phyloP scores from a whole-genome alignment of 2,113 vertebrate genomes.

The Podarcis muralis region DNA sequence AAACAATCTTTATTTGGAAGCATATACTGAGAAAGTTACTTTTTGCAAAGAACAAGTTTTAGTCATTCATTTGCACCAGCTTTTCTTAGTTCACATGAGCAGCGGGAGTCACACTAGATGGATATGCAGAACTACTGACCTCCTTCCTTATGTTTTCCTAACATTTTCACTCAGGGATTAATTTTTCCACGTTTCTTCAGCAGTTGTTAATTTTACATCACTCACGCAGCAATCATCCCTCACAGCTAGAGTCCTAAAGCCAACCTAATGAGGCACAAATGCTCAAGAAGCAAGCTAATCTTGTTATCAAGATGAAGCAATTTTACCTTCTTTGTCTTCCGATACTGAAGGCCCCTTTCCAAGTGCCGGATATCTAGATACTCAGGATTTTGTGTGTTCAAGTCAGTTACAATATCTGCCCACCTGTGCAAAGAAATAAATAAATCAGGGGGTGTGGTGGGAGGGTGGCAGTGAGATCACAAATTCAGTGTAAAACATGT shows the following conservation, averaged over 20 bases:
- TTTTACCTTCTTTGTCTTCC: conserved; percentile 97
- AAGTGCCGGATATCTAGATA: conserved; percentile 96
- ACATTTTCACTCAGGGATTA: no score
- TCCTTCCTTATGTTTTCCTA: background rate
- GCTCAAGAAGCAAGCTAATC: background rate
- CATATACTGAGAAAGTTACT: background rate
- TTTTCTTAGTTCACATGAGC: background rate
- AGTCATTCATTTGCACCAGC: background rate
- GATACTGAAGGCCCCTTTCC: conserved; percentile 92
- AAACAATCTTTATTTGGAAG: background rate
- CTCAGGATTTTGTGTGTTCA: conserved; percentile 97
- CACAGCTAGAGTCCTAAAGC: background rate
- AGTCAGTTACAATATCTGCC: conserved; percentile 93
- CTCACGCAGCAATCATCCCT: background rate
- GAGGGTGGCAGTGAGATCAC: background rate
- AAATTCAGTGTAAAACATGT: conserved; percentile 20
- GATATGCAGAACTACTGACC: background rate
- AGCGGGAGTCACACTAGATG: background rate
- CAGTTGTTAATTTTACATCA: no score
- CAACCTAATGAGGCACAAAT: background rate
- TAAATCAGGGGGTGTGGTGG: background rate
- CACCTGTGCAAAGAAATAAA: conserved; percentile 77
- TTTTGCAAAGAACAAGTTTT: background rate
- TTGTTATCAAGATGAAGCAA: background rate
- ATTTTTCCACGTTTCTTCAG: no score